Percentiles rank a stretch among this genome's conserved stretches.
phyloP scores from a whole-genome alignment of 2,797 vertebrate species.

The Catostomus latipinnis region DNA sequence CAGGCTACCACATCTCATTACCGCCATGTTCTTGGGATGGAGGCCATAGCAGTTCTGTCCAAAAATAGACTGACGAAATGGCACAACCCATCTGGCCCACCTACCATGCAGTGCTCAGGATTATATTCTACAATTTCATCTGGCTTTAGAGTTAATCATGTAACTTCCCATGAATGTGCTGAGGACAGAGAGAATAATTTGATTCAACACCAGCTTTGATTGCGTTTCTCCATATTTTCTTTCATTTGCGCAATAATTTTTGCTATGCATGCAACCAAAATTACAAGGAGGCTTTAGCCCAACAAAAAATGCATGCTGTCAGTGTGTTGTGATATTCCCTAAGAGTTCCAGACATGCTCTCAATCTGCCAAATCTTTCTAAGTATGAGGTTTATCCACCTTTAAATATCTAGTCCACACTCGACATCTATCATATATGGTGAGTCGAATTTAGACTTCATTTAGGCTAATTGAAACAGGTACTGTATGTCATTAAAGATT shows the following conservation, averaged over 20 bases:
- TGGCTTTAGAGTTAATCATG: constrained; percentile 44
- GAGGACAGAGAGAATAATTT: constrained; percentile 37
- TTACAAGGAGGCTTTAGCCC: constrained; percentile 23
- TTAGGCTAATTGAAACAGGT: background rate
- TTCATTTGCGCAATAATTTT: constrained; percentile 5
- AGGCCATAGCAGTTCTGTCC: constrained; percentile 39
- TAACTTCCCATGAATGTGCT: constrained; percentile 41
- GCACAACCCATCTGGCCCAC: constrained; percentile 60
- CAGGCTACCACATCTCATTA: constrained; percentile 53
- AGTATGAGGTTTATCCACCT: constrained; percentile 39
- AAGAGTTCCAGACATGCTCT: constrained; percentile 39
- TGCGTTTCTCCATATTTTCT: background rate
- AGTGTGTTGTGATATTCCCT: constrained; percentile 31
- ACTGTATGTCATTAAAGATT: constrained; percentile 4
- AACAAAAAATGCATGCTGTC: constrained; percentile 26
- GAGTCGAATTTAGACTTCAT: background rate
- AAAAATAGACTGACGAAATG: constrained; percentile 55
- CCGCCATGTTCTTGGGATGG: constrained; percentile 51
- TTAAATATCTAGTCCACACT: constrained; percentile 37
- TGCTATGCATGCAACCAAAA: constrained; percentile 13
- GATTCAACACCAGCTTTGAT: constrained; percentile 20
- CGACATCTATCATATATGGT: constrained; percentile 5
- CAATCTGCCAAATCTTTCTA: constrained; percentile 42
- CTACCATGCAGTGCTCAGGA: constrained; percentile 51
- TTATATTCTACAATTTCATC: constrained; percentile 54